Evolutionary conservation across 2,888 invertebrate species (phyloP), one percentile per base, ranked within the genome.

Genomic region (Trypoxylon attenuatum): DNA sequence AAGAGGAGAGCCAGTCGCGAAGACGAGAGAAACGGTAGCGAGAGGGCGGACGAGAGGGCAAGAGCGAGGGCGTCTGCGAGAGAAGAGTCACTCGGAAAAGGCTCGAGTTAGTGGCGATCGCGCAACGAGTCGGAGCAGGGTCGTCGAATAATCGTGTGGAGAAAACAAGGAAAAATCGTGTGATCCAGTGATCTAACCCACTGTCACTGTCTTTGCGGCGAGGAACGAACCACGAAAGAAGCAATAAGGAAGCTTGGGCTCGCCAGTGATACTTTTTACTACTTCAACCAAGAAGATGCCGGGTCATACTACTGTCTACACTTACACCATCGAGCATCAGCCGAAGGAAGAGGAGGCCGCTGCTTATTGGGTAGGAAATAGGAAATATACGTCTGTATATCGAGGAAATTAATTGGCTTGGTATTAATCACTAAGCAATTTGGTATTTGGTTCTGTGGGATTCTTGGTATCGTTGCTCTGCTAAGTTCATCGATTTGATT

Each of bases 351-450:
- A 91, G 71, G 91, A 91, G 85, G 88, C 88, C 62, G 90, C 90
- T 80, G 87, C 88, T 79, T 90, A 90, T 82, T 91, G 91, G 91
- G 91, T 91, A 89, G 87, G 90, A 67, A 46, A 53, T 18, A n/a
- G n/a, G n/a, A n/a, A n/a, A n/a, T n/a, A n/a, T n/a, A n/a, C n/a
- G n/a, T n/a, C n/a, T n/a, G n/a, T n/a, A n/a, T n/a, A n/a, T n/a
- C n/a, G n/a, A n/a, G n/a, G n/a, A n/a, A n/a, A n/a, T n/a, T n/a
- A n/a, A n/a, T n/a, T n/a, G n/a, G n/a, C n/a, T n/a, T n/a, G n/a
- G n/a, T n/a, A n/a, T n/a, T n/a, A n/a, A n/a, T n/a, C n/a, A n/a
- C n/a, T n/a, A n/a, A n/a, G n/a, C n/a, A n/a, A n/a, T n/a, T n/a
- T n/a, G n/a, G n/a, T n/a, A n/a, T n/a, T n/a, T n/a, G n/a, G n/a